These are phyloP conservation scores for Drosophila bifasciata DNA, from an alignment of 1,140 invertebrate genomes.

Conservation along the genomic window DNA sequence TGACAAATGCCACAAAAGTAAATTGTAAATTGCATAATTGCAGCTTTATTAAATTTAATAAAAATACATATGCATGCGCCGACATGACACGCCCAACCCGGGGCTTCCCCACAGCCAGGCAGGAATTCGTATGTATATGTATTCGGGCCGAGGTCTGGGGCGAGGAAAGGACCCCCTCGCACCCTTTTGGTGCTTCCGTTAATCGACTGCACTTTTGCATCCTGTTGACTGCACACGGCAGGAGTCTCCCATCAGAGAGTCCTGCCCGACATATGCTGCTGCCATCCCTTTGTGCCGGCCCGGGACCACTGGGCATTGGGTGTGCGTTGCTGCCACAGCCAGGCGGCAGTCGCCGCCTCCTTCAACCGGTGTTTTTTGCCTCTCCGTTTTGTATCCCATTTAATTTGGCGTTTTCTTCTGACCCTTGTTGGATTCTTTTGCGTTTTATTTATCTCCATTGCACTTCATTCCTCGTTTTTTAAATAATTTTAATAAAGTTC, in stretches of 20 bases:
- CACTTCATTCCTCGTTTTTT: slow-evolving; percentile 17
- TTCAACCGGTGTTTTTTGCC: slow-evolving; percentile 24
- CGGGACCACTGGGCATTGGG: slow-evolving; percentile 33
- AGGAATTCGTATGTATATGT: too few species aligned
- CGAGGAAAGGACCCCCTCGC: slow-evolving; percentile 26
- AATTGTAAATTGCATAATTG: slow-evolving; percentile 58
- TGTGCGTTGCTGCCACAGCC: slow-evolving; percentile 53
- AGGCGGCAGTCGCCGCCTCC: slow-evolving; percentile 37
- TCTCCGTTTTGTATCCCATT: slow-evolving; percentile 55
- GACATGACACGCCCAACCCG: slow-evolving; percentile 47
- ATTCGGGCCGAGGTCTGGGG: not conserved
- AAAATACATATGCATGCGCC: slow-evolving; percentile 54
- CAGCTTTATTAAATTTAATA: slow-evolving; percentile 81
- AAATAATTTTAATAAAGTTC: slow-evolving; percentile 79
- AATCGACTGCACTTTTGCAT: slow-evolving; percentile 80
- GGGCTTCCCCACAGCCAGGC: not conserved
- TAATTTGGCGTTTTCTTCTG: slow-evolving; percentile 68
- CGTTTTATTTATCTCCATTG: slow-evolving; percentile 19
- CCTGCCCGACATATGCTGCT: slow-evolving; percentile 10
- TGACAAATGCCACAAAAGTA: slow-evolving; percentile 69
- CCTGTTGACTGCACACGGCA: slow-evolving; percentile 58
- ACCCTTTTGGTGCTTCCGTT: slow-evolving; percentile 56
- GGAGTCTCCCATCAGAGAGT: too few species aligned
- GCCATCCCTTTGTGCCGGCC: not conserved
- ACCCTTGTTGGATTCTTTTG: slow-evolving; percentile 35